A percentile compares a stretch with the other conserved stretches of the same genome.
phyloP scores from a whole-genome alignment of 2,113 vertebrate genomes.

The Colaptes auratus region DNA sequence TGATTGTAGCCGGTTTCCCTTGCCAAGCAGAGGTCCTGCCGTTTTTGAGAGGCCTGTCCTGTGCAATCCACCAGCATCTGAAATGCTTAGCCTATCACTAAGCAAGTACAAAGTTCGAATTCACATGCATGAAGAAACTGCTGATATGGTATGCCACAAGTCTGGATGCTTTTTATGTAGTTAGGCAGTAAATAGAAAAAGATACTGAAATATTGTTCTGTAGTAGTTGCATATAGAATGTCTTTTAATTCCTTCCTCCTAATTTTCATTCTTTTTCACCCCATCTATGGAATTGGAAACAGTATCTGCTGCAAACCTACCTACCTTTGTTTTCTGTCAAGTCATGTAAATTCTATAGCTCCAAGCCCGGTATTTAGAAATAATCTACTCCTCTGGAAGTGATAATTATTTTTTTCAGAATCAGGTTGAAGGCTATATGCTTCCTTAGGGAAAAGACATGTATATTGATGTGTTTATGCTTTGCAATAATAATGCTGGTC shows the following conservation, averaged over 20 bases:
- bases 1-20: neutral
- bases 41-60: neutral
- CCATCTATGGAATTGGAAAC: neutral
- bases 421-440: conserved; percentile 31
- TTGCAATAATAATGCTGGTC: conserved; percentile 80
- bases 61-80: neutral
- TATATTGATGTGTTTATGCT: conserved; percentile 75
- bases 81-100: neutral
- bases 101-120: neutral
- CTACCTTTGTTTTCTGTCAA: neutral
- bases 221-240: neutral
- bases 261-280: neutral
- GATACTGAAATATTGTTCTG: neutral
- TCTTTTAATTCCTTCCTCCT: neutral
- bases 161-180: neutral
- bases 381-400: conserved; percentile 41
- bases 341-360: neutral
- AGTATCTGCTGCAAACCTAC: neutral
- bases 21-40: neutral
- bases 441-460: conserved; percentile 65
- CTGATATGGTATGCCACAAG: neutral
- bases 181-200: neutral
- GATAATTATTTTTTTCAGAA: conserved; percentile 31
- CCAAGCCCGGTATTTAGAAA: conserved; percentile 13
- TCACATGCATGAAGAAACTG: neutral